Evolutionary conservation across 2,797 vertebrate genomes (phyloP), one percentile per base, ranked within the genome.

Genomic region (Ctenopoma multispine): DNA sequence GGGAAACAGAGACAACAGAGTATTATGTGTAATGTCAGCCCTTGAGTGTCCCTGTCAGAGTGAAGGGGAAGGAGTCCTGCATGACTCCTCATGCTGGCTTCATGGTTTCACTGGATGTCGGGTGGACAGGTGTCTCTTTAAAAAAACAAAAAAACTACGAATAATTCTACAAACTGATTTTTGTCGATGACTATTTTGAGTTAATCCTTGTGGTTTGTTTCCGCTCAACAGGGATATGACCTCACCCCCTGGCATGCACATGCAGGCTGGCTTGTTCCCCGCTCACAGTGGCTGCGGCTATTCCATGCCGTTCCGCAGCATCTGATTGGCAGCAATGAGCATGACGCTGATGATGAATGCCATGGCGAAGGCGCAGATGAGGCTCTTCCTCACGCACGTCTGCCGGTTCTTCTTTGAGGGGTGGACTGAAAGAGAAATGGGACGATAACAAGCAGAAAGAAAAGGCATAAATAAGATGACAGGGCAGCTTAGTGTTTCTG

Each of bases 261-360:
- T 93, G 92, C 92, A 92, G 88, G 89, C 86, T 87, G 88, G 81
- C 72, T 63, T 6, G 18, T 34, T 53, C 82, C 91, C 87, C 85
- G 92, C 77, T 93, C 95, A 91, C 94, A 93, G 94, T 91, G 94
- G 80, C 80, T 66, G 59, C 81, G 18, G 83, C 94, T 98, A 99
- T 92, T 99, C 97, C 98, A 99, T 99, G 94, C 98, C 98, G 55
- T 97, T 99, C 74, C 98, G 95, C 88, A 99, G 96, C 95, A 99
- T 99, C 95, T 99, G 98, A 91, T 99, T 99, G 93, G 98, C 98
- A 0, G 98, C 98, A 13, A 99, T 99, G 91, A 99, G 92, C 97
- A 99, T 99, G 92, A 99, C 98, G 38, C 98, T 99, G 89, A 99
- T 99, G 92, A 99, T 99, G 93, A 99, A 99, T 80, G 98, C 98